phyloP scores from a whole-genome alignment of 2,888 invertebrate species.

The Drosophila helvetica region DNA sequence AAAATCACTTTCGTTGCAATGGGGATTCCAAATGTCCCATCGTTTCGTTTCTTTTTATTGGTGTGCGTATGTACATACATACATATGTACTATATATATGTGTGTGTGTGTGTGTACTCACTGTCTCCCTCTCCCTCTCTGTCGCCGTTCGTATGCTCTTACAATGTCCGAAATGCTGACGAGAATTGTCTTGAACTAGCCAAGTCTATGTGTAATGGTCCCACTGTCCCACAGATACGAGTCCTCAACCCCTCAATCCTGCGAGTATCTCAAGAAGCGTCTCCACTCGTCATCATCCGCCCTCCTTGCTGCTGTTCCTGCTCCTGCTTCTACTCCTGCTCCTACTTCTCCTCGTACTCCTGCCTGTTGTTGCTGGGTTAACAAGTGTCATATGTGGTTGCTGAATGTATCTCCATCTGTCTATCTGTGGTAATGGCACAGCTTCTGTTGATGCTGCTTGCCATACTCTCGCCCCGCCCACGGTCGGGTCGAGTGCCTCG shows the following conservation, averaged over 20 bases:
- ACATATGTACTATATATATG: no score
- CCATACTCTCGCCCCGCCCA: background rate
- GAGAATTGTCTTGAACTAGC: slow-evolving; percentile 73
- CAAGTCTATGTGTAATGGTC: slow-evolving; percentile 44
- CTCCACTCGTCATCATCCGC: slow-evolving; percentile 38
- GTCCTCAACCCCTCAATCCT: background rate
- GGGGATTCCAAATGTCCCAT: slow-evolving; percentile 82
- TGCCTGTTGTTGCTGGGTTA: slow-evolving; percentile 63
- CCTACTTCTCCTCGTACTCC: background rate
- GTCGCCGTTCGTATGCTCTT: slow-evolving; percentile 8
- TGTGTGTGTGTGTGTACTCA: slow-evolving; percentile 12
- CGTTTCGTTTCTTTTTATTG: slow-evolving; percentile 75
- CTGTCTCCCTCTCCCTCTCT: background rate
- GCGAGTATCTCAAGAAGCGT: background rate
- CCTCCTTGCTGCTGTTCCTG: slow-evolving; percentile 11
- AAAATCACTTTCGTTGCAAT: slow-evolving; percentile 84
- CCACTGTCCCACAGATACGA: background rate
- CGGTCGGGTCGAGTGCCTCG: slow-evolving; percentile 4
- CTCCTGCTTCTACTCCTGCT: slow-evolving; percentile 8
- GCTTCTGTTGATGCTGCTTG: slow-evolving; percentile 21
- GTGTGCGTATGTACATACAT: slow-evolving; percentile 56
- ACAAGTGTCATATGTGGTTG: slow-evolving; percentile 77
- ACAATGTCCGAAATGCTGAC: slow-evolving; percentile 47
- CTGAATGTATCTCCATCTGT: slow-evolving; percentile 31
- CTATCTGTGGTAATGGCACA: slow-evolving; percentile 54